These are phyloP conservation scores for Taphrorychus bicolor DNA, from an alignment of 2,888 invertebrate species.

Conservation along the genomic window DNA sequence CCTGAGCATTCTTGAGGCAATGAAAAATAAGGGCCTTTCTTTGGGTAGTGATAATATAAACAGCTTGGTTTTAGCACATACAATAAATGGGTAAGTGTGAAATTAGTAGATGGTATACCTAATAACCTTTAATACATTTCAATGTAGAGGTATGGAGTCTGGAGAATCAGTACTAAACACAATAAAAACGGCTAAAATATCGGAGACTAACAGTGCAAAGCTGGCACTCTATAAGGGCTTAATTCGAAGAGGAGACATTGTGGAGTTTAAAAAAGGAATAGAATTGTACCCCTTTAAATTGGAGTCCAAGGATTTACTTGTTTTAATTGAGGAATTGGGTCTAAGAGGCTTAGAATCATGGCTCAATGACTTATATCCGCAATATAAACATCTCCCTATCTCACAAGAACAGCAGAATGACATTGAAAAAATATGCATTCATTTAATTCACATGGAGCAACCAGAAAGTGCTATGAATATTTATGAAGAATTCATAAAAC, in stretches of 20 bases:
- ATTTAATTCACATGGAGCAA: conserved; percentile 63
- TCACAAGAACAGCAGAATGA: conserved; percentile 43
- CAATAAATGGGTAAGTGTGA: conserved; percentile 62
- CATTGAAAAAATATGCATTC: conserved; percentile 59
- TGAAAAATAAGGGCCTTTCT: conserved; percentile 64
- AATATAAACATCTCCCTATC: conserved; percentile 34
- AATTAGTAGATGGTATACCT: background rate
- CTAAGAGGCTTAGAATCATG: conserved; percentile 42
- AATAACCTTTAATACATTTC: background rate
- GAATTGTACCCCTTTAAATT: conserved; percentile 49
- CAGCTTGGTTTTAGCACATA: conserved; percentile 67
- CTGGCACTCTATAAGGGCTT: conserved; percentile 63
- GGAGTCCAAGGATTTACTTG: conserved; percentile 56
- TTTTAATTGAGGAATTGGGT: conserved; percentile 61
- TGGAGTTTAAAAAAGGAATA: conserved; percentile 57
- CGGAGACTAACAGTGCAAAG: conserved; percentile 62
- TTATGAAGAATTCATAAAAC: conserved; percentile 57
- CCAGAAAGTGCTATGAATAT: conserved; percentile 63
- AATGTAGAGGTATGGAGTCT: conserved; percentile 56
- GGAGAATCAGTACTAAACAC: conserved; percentile 64
- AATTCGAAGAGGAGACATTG: conserved; percentile 60
- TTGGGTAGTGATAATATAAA: conserved; percentile 68
- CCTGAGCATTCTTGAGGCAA: conserved; percentile 65
- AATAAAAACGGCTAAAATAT: conserved; percentile 66
- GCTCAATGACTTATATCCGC: background rate